phyloP scores from a whole-genome alignment of 2,888 invertebrate species.

The Atethmia centrago region DNA sequence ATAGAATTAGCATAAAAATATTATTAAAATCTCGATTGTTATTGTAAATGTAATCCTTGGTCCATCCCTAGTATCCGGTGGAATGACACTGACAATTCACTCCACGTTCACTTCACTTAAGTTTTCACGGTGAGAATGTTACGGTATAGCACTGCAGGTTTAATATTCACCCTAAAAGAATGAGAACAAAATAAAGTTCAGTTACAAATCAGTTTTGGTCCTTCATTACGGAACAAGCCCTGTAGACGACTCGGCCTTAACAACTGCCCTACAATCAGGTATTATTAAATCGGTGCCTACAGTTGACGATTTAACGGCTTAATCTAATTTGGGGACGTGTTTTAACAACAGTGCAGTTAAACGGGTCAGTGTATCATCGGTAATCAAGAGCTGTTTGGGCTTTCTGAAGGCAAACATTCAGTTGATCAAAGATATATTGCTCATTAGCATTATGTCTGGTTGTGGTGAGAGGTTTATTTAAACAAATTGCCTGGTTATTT shows the following conservation, averaged over 20 bases:
- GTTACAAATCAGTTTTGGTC: constrained; percentile 9
- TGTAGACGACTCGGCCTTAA: constrained; percentile 26
- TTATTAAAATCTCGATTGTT: too few species aligned
- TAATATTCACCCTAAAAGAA: background rate
- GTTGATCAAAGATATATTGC: constrained; percentile 23
- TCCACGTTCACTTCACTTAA: too few species aligned
- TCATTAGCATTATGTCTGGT: background rate
- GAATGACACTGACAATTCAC: too few species aligned
- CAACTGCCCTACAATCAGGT: constrained; percentile 62
- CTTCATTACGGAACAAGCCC: background rate
- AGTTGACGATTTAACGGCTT: constrained; percentile 62
- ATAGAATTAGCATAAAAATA: too few species aligned
- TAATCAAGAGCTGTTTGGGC: constrained; percentile 23
- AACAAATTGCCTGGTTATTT: background rate
- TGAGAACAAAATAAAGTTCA: background rate
- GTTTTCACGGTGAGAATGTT: too few species aligned
- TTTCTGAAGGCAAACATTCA: constrained; percentile 22
- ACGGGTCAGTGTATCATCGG: constrained; percentile 46
- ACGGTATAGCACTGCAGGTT: too few species aligned
- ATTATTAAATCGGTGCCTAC: constrained; percentile 66
- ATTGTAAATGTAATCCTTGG: too few species aligned
- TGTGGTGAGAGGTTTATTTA: background rate
- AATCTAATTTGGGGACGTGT: constrained; percentile 73
- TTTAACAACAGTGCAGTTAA: constrained; percentile 59
- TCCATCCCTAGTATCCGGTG: too few species aligned